A percentile compares a stretch with the other conserved stretches of the same genome.
Conservation (phyloP, 2,888 invertebrate species). For the Oscheius sp. region DNA sequence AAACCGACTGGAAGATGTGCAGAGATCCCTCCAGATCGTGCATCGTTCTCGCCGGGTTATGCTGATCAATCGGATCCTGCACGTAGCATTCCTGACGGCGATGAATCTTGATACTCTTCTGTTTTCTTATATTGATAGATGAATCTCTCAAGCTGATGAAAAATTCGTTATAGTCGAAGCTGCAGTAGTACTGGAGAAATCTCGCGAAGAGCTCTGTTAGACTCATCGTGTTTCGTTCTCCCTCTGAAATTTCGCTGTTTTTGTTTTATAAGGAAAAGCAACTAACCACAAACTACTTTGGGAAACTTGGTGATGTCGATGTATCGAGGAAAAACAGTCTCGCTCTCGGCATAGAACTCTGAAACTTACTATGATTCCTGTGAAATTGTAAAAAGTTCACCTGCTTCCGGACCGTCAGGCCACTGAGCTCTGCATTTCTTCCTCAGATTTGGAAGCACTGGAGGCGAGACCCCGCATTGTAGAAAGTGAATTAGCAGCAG, state of each 20-base stretch:
- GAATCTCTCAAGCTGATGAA: constrained; percentile 59
- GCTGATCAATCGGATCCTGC: constrained; percentile 70
- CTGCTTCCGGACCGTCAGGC: background rate
- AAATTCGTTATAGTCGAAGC: constrained; percentile 58
- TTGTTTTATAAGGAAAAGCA: background rate
- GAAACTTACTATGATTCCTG: background rate
- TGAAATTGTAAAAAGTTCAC: too few relatives aligned
- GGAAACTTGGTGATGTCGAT: constrained; percentile 42
- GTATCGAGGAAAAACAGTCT: constrained; percentile 34
- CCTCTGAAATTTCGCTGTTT: background rate
- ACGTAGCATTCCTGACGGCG: constrained; percentile 46
- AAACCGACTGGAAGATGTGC: constrained; percentile 39
- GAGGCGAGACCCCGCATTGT: constrained; percentile 65
- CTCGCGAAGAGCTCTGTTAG: constrained; percentile 62
- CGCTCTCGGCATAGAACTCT: constrained; percentile 43
- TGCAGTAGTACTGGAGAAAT: constrained; percentile 69
- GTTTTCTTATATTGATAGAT: background rate
- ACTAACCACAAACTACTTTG: background rate
- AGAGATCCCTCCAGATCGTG: constrained; percentile 35
- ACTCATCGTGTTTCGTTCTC: constrained; percentile 42
- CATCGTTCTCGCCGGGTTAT: constrained; percentile 66
- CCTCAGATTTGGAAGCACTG: constrained; percentile 70
- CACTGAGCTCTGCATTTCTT: constrained; percentile 36
- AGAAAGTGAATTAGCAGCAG: constrained; percentile 71
- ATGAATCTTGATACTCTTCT: background rate